These are phyloP conservation scores for Pollimyrus isidori DNA, from an alignment of 2,113 vertebrate species.

Conservation along the genomic window DNA sequence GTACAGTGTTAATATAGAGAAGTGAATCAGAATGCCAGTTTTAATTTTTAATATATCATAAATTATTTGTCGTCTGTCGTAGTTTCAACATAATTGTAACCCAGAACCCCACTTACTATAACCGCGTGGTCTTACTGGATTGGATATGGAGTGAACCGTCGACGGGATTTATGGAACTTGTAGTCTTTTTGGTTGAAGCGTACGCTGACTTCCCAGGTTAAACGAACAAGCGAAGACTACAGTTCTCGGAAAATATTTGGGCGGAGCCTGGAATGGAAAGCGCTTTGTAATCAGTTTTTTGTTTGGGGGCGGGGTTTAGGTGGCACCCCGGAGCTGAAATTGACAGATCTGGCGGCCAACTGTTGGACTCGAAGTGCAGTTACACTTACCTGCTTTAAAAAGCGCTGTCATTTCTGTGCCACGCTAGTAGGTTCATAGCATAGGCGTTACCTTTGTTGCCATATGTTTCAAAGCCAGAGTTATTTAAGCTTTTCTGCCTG, in stretches of 20 bases:
- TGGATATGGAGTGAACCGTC: conserved; percentile 32
- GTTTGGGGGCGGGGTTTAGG: conserved; percentile 14
- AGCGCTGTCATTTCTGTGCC: not conserved
- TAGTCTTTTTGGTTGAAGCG: conserved; percentile 32
- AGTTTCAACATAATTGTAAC: not conserved
- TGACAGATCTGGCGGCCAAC: conserved; percentile 5
- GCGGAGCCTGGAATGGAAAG: conserved; percentile 18
- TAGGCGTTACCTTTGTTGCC: not conserved
- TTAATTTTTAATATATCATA: not conserved
- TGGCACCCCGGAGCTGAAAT: not conserved
- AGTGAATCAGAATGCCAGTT: not conserved
- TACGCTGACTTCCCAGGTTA: fast-evolving
- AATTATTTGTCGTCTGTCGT: not conserved
- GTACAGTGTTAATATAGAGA: not conserved
- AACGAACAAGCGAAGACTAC: conserved; percentile 19
- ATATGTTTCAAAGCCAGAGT: conserved; percentile 11
- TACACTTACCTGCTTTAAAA: not conserved
- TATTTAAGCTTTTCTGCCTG: not conserved
- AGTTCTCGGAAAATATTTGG: not conserved
- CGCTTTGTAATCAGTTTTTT: not conserved
- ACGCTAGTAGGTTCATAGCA: not conserved
- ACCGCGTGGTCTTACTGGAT: conserved; percentile 56
- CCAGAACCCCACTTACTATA: conserved; percentile 11
- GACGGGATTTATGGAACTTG: conserved; percentile 32
- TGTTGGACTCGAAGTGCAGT: not conserved